Evolutionary conservation across 2,113 vertebrate species (phyloP).

Genomic region (Dicaeum eximium): DNA sequence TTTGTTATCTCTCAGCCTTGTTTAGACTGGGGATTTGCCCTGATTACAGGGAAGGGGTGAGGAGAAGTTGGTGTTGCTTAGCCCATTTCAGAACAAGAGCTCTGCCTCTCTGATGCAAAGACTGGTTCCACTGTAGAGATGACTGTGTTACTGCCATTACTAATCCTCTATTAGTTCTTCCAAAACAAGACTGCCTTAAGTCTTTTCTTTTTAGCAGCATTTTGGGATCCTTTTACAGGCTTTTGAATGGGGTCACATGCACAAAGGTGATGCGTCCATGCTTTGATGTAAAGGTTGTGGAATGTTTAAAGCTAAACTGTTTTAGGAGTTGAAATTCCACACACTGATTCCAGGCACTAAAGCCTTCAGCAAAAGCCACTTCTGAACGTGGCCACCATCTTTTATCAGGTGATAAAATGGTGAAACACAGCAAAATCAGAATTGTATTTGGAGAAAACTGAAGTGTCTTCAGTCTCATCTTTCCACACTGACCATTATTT

Average conservation of each 20-base stretch:
- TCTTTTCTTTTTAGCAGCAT: background rate
- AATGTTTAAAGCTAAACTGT: background rate
- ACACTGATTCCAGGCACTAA: background rate
- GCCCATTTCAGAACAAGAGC: background rate
- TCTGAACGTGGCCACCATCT: background rate
- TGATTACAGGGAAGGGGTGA: background rate
- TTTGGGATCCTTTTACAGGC: background rate
- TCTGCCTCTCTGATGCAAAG: background rate
- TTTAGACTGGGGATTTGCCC: background rate
- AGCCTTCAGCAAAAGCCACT: background rate
- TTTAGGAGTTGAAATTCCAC: background rate
- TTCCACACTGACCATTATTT: background rate
- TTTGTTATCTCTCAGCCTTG: background rate
- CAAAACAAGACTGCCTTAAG: background rate
- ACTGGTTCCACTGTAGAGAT: background rate
- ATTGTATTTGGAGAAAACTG: background rate
- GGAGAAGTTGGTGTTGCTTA: background rate
- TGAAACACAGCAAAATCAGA: background rate
- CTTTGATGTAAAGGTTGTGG: background rate
- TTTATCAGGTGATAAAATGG: background rate
- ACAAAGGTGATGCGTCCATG: accelerated
- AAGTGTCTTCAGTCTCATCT: background rate
- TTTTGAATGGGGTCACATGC: background rate
- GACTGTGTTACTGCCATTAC: background rate
- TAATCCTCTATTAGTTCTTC: background rate